Conservation (phyloP, 2,113 vertebrate species). For the Nothobranchius kuhntae region DNA sequence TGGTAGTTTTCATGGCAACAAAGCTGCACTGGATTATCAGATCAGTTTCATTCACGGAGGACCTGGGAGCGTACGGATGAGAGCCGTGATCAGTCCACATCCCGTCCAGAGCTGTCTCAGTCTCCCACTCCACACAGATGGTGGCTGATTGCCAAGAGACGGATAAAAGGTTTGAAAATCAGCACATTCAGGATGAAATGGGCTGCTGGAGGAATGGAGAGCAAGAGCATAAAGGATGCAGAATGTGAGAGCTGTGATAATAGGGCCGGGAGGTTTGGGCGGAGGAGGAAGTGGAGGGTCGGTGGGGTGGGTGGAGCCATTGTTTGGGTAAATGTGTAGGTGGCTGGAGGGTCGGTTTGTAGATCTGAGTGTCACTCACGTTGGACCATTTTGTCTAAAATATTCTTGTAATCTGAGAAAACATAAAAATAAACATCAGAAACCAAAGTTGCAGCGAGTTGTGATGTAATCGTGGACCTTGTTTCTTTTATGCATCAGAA, state of each 20-base stretch:
- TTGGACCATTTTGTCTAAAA: too few relatives aligned
- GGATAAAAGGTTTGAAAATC: slow-evolving; percentile 58
- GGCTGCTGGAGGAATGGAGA: slow-evolving; percentile 12
- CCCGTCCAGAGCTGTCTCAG: slow-evolving; percentile 32
- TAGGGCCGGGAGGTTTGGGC: slow-evolving; percentile 6
- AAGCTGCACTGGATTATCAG: slow-evolving; percentile 21
- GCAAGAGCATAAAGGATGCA: slow-evolving; percentile 20
- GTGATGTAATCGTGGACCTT: too few relatives aligned
- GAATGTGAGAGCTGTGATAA: slow-evolving; percentile 18
- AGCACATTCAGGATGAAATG: slow-evolving; percentile 63
- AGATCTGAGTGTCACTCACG: too few relatives aligned
- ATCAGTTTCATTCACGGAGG: slow-evolving; percentile 20
- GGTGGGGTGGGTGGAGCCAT: slow-evolving; percentile 9
- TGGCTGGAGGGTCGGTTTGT: neutral
- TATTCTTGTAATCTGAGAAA: too few relatives aligned
- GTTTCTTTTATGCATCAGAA: neutral
- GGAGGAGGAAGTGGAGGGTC: slow-evolving; percentile 6
- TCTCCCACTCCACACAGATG: slow-evolving; percentile 38
- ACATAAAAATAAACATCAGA: too few relatives aligned
- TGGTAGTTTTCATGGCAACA: slow-evolving; percentile 29
- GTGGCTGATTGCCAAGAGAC: slow-evolving; percentile 59
- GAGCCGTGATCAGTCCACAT: slow-evolving; percentile 21
- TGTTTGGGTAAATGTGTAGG: slow-evolving; percentile 12
- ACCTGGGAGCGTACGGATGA: slow-evolving; percentile 29
- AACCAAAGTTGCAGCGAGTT: too few relatives aligned